Conservation (phyloP, 2,888 invertebrate species). For the Pseudococcus longispinus region DNA sequence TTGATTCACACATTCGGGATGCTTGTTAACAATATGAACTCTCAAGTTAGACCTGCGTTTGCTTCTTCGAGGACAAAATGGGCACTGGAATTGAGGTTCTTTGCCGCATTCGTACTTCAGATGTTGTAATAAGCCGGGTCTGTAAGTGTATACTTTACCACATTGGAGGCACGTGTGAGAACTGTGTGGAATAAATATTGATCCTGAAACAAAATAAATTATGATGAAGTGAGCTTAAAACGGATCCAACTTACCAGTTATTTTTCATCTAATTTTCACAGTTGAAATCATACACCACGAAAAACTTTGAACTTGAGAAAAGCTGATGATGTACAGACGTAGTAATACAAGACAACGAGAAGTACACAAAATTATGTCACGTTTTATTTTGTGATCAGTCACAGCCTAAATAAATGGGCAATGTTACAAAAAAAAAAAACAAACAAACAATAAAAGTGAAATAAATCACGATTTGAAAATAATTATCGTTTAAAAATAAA, state of each 20-base stretch:
- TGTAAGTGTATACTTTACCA: slow-evolving; percentile 64
- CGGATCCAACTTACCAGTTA: neutral
- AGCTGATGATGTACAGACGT: neutral
- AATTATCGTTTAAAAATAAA: too few relatives aligned
- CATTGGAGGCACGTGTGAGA: slow-evolving; percentile 60
- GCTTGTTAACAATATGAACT: slow-evolving; percentile 51
- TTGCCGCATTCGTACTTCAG: slow-evolving; percentile 61
- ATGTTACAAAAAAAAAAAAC: too few relatives aligned
- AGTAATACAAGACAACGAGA: neutral
- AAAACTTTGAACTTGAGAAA: neutral
- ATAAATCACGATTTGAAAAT: too few relatives aligned
- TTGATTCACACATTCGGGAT: slow-evolving; percentile 35
- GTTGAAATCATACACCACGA: neutral
- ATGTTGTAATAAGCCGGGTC: slow-evolving; percentile 62
- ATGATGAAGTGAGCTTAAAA: neutral
- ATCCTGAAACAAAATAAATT: neutral
- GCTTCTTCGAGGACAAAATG: slow-evolving; percentile 58
- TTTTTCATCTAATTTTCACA: neutral
- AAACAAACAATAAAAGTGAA: too few relatives aligned
- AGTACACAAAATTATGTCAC: too few relatives aligned
- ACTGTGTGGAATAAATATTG: neutral
- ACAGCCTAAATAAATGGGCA: too few relatives aligned
- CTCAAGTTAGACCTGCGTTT: slow-evolving; percentile 58
- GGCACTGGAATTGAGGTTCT: slow-evolving; percentile 58
- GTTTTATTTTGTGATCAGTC: too few relatives aligned